These are phyloP conservation scores for Promerops cafer DNA, from an alignment of 2,113 vertebrate species.

Conservation along the genomic window DNA sequence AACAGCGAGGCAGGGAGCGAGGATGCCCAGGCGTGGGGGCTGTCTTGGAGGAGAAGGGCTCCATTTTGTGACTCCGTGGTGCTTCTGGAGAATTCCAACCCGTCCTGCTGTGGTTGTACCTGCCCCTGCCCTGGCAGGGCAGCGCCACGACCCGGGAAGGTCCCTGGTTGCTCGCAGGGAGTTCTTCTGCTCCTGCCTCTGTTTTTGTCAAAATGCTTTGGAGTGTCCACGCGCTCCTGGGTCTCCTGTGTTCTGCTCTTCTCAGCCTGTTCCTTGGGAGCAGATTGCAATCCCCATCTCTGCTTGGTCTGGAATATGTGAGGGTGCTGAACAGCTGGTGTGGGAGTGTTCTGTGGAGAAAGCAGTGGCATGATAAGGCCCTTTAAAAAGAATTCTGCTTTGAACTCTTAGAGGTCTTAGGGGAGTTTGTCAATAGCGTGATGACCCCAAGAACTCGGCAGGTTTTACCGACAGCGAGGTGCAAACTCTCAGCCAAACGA, in stretches of 20 bases:
- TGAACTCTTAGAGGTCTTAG: accelerated
- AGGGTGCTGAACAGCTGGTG: neutral
- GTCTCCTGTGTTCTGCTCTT: neutral
- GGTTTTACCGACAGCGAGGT: neutral
- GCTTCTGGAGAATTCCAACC: neutral
- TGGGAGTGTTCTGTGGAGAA: neutral
- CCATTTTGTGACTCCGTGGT: neutral
- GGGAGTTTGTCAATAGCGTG: neutral
- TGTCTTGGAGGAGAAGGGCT: neutral
- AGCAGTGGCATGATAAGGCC: accelerated
- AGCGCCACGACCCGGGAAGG: accelerated
- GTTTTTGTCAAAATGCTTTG: neutral
- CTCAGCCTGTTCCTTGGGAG: neutral
- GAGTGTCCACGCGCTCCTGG: accelerated
- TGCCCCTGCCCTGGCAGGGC: neutral
- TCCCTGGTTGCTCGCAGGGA: neutral
- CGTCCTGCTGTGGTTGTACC: accelerated
- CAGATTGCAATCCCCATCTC: neutral
- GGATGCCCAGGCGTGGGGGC: accelerated
- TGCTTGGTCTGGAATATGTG: accelerated
- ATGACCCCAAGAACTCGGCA: too few relatives aligned
- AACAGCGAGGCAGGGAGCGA: neutral
- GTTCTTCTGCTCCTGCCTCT: neutral
- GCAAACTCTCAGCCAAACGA: neutral
- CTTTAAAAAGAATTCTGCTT: neutral